Evolutionary conservation across 2,113 vertebrate genomes (phyloP).

Genomic region (Callopanchax toddi): DNA sequence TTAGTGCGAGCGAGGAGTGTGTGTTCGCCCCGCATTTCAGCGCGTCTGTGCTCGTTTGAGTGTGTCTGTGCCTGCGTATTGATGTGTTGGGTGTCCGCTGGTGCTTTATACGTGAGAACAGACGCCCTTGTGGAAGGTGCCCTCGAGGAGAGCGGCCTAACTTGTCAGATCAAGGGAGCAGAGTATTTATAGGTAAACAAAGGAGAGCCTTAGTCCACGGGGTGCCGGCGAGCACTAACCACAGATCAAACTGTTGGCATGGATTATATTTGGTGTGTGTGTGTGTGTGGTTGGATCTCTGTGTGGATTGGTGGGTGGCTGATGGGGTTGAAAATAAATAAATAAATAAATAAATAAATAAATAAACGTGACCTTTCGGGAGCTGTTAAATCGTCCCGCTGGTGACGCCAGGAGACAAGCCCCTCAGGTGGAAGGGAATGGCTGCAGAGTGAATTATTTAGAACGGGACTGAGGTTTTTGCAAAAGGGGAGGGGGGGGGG

Average conservation of each 20-base stretch:
- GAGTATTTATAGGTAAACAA: constrained; percentile 73
- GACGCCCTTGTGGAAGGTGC: constrained; percentile 68
- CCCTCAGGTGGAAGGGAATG: constrained; percentile 86
- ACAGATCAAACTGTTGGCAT: constrained; percentile 56
- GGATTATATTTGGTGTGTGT: constrained; percentile 30
- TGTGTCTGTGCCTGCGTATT: constrained; percentile 7
- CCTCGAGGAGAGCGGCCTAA: constrained; percentile 73
- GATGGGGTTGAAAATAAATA: constrained; percentile 21
- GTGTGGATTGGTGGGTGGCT: constrained; percentile 9
- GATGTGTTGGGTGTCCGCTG: constrained; percentile 13
- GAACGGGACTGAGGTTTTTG: constrained; percentile 70
- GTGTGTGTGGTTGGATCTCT: constrained; percentile 13
- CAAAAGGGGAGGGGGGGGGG: neutral
- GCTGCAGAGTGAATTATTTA: constrained; percentile 84
- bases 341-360: constrained; percentile 38
- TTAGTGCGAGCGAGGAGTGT: constrained; percentile 59
- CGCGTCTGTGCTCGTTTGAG: constrained; percentile 8
- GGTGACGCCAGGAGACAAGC: constrained; percentile 86
- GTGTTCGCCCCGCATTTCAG: neutral
- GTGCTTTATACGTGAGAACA: constrained; percentile 13
- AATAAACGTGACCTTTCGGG: constrained; percentile 80
- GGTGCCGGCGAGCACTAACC: constrained; percentile 35
- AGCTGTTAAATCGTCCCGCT: constrained; percentile 83
- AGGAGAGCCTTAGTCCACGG: constrained; percentile 69
- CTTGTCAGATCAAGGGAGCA: constrained; percentile 72